Conservation (phyloP, 1,140 invertebrate genomes). For the Sitophilus oryzae region DNA sequence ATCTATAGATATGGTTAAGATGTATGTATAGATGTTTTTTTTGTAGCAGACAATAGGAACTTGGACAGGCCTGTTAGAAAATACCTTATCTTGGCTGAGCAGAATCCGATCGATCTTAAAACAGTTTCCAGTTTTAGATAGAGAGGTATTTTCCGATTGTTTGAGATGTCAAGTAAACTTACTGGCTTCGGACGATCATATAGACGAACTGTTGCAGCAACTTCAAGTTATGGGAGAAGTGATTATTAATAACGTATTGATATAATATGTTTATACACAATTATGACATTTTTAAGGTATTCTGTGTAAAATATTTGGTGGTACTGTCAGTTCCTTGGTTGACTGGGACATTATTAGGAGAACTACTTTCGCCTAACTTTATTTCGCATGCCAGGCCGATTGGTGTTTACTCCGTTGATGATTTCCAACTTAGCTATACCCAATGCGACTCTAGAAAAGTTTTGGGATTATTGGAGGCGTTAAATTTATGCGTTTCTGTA, state of each 20-base stretch:
- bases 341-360: slow-evolving; percentile 63
- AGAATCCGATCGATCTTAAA: slow-evolving; percentile 49
- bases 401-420: slow-evolving; percentile 71
- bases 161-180: slow-evolving; percentile 62
- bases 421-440: slow-evolving; percentile 71
- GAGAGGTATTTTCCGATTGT: slow-evolving; percentile 58
- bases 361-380: slow-evolving; percentile 55
- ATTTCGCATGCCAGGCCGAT: slow-evolving; percentile 59
- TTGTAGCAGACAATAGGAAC: slow-evolving; percentile 46
- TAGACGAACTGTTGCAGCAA: slow-evolving; percentile 61
- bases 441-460: slow-evolving; percentile 68
- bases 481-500: slow-evolving; percentile 66
- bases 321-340: slow-evolving; percentile 71
- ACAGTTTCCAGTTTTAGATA: slow-evolving; percentile 63
- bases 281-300: slow-evolving; percentile 35
- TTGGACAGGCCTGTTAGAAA: slow-evolving; percentile 59
- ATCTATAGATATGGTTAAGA: too few species aligned
- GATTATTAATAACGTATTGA: slow-evolving; percentile 16
- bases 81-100: slow-evolving; percentile 51
- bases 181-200: slow-evolving; percentile 61
- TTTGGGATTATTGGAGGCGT: slow-evolving; percentile 61
- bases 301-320: slow-evolving; percentile 59
- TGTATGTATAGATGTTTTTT: not conserved
- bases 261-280: not conserved
- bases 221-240: slow-evolving; percentile 66